Evolutionary conservation across 1,140 invertebrate species (phyloP).

Genomic region (Gryon sp.): DNA sequence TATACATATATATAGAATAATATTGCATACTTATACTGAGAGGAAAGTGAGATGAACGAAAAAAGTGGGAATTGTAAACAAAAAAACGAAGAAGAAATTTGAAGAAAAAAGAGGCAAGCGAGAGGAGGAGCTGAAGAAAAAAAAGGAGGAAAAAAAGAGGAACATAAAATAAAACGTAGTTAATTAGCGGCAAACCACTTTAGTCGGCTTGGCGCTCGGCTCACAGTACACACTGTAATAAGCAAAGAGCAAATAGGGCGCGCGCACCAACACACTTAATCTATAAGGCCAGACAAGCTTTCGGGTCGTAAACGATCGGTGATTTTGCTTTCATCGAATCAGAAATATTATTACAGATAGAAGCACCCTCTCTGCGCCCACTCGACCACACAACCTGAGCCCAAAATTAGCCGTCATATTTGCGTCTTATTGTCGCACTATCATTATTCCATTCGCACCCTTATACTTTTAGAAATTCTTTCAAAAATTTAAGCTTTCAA

Average conservation of each 20-base stretch:
- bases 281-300: slow-evolving; percentile 65
- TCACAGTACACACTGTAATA: slow-evolving; percentile 71
- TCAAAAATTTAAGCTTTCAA: no score
- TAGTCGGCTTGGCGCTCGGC: slow-evolving; percentile 64
- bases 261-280: slow-evolving; percentile 67
- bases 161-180: slow-evolving; percentile 75
- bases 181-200: slow-evolving; percentile 76
- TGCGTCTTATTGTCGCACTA: no score
- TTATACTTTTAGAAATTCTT: no score
- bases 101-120: slow-evolving; percentile 39
- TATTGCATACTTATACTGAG: slow-evolving; percentile 4
- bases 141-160: slow-evolving; percentile 50
- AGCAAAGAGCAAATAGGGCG: slow-evolving; percentile 70
- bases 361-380: slow-evolving; percentile 36
- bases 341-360: slow-evolving; percentile 56
- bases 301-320: slow-evolving; percentile 36
- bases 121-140: slow-evolving; percentile 29
- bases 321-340: slow-evolving; percentile 56
- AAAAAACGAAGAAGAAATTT: slow-evolving; percentile 2
- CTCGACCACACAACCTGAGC: no score
- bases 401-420: no score
- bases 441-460: no score
- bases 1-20: slow-evolving; percentile 11
- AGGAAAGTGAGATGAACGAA: slow-evolving; percentile 34
- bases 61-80: slow-evolving; percentile 24